A percentile compares a stretch with the other conserved stretches of the same genome.
Evolutionary conservation across 2,797 vertebrate species (phyloP).

Genomic region (Pantherophis vulpinus): DNA sequence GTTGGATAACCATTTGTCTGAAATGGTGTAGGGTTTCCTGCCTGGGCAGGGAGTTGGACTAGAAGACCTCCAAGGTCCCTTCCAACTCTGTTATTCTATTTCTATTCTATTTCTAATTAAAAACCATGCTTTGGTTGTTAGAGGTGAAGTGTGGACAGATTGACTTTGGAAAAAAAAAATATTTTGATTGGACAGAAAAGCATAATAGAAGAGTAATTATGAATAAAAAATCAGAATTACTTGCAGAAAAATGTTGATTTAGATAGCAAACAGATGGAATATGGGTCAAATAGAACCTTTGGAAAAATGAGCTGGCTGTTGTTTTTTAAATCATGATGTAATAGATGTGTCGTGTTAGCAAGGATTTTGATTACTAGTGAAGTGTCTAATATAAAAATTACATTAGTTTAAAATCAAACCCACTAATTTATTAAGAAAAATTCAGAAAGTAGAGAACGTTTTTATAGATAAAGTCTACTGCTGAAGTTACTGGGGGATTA

Average conservation of each 20-base stretch:
- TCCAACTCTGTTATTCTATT: too few relatives aligned
- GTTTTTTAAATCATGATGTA: not conserved
- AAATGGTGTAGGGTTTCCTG: too few relatives aligned
- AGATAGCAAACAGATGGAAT: not conserved
- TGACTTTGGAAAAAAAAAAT: not conserved
- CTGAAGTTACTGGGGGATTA: not conserved
- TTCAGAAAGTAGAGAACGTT: not conserved
- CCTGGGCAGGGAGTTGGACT: too few relatives aligned
- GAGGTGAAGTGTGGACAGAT: not conserved
- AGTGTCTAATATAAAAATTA: not conserved
- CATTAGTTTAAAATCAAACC: not conserved
- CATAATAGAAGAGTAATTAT: not conserved
- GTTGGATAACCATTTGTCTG: too few relatives aligned
- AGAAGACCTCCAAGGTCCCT: too few relatives aligned
- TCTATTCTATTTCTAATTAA: too few relatives aligned
- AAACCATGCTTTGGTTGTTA: not conserved
- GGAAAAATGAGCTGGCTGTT: not conserved
- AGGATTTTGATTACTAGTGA: not conserved
- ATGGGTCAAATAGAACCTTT: not conserved
- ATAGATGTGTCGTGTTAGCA: not conserved
- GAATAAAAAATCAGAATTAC: not conserved
- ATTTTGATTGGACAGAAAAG: not conserved
- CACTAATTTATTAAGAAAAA: not conserved
- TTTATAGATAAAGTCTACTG: not conserved
- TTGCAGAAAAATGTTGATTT: constrained; percentile 2